These are phyloP conservation scores for Diacarnus erythraeanus DNA, from an alignment of 37 sponge, comb jelly and placozoan species.

Conservation along the genomic window DNA sequence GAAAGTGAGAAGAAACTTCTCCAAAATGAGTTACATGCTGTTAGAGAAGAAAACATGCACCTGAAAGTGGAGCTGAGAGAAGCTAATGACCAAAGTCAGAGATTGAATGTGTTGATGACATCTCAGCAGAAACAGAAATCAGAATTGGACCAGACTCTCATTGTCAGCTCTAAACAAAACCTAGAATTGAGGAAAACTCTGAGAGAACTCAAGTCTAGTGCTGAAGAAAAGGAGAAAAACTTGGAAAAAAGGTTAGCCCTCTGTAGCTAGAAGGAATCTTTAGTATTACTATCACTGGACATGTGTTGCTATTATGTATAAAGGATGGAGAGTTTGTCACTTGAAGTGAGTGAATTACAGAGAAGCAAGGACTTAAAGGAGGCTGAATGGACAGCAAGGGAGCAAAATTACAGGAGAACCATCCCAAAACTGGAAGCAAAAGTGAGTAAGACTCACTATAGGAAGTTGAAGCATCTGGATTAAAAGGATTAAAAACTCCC, in stretches of 20 bases:
- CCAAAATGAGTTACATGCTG: constrained; percentile 9
- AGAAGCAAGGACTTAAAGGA: not conserved
- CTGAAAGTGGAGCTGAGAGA: constrained; percentile 39
- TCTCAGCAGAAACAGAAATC: constrained; percentile 36
- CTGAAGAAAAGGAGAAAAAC: constrained; percentile 32
- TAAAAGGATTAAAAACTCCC: too few species aligned
- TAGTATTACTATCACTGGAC: not conserved
- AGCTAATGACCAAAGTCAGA: constrained; percentile 16
- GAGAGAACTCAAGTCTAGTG: constrained; percentile 14
- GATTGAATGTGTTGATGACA: constrained; percentile 33
- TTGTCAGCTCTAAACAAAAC: constrained; percentile 28
- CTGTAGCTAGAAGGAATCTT: not conserved
- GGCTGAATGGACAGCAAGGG: constrained; percentile 38
- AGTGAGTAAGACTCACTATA: too few species aligned
- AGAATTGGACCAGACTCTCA: constrained; percentile 30
- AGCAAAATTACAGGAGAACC: constrained; percentile 50
- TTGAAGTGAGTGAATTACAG: constrained; percentile 17
- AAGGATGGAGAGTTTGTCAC: constrained; percentile 11
- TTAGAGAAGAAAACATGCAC: constrained; percentile 37
- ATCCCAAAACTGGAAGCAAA: constrained; percentile 49
- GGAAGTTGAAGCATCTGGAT: too few species aligned
- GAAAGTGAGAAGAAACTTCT: constrained; percentile 38
- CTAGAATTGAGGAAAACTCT: constrained; percentile 12
- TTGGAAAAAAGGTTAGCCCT: constrained; percentile 15
- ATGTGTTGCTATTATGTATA: not conserved